These are phyloP conservation scores for Bradypodion pumilum DNA, from an alignment of 2,797 vertebrate species.

Conservation along the genomic window DNA sequence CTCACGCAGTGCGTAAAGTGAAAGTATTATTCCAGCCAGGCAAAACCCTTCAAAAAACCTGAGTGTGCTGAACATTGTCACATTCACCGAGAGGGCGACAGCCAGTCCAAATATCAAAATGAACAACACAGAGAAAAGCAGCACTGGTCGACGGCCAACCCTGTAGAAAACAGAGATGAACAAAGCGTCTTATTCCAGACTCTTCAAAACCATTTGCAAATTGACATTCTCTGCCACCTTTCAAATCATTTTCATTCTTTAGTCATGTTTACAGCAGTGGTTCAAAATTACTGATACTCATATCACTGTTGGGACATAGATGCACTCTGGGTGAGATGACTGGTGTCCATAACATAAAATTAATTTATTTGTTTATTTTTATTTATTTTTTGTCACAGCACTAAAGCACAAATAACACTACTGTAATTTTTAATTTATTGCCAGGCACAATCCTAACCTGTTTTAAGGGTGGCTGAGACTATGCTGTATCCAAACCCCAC, in stretches of 20 bases:
- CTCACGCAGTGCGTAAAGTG: slow-evolving; percentile 93
- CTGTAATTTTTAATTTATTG: too few relatives aligned
- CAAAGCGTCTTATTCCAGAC: not conserved
- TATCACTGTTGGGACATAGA: too few relatives aligned
- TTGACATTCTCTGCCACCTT: too few relatives aligned
- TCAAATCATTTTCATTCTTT: not conserved
- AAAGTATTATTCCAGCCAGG: slow-evolving; percentile 92
- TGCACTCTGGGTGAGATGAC: too few relatives aligned
- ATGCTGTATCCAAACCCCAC: too few relatives aligned
- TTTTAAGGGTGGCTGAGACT: too few relatives aligned
- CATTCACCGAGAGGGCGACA: slow-evolving; percentile 93
- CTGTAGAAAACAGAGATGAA: slow-evolving; percentile 67
- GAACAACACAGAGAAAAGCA: slow-evolving; percentile 91
- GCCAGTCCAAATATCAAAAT: slow-evolving; percentile 93
- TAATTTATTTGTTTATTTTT: too few relatives aligned
- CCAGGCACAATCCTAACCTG: too few relatives aligned
- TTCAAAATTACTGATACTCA: too few relatives aligned
- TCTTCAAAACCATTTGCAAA: not conserved
- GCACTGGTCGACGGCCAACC: slow-evolving; percentile 91
- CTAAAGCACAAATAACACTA: too few relatives aligned
- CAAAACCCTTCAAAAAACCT: slow-evolving; percentile 99
- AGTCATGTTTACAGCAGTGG: not conserved
- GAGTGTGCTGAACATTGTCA: slow-evolving; percentile 98
- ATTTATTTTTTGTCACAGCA: too few relatives aligned
- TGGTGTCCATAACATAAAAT: too few relatives aligned